Base-by-base conservation (phyloP, 2,797 vertebrate species). In the Triplophysa yarkandensis region DNA sequence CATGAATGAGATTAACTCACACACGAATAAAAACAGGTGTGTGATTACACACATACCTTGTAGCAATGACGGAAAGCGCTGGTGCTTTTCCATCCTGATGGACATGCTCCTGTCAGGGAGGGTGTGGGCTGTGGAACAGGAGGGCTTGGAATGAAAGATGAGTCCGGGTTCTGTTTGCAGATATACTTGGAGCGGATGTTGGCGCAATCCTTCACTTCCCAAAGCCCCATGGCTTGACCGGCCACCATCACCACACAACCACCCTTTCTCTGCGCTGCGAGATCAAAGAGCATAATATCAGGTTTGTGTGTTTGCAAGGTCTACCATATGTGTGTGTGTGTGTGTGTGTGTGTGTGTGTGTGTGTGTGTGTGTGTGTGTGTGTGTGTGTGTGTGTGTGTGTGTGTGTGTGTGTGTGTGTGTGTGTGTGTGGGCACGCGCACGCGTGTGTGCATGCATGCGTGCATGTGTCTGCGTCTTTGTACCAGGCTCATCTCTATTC, bases 401-500 rank as follows among this genome's bases (percentile, higher is more conserved):
- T n/a, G n/a, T n/a, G n/a, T n/a, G n/a, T n/a, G n/a, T n/a, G n/a
- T n/a, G n/a, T n/a, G n/a, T n/a, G n/a, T n/a, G n/a, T n/a, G n/a
- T n/a, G n/a, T n/a, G 34, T 9, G 9, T 36, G 36, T 39, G 36
- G n/a, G n/a, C n/a, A n/a, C n/a, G n/a, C n/a, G n/a, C n/a, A n/a
- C n/a, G n/a, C n/a, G n/a, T n/a, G n/a, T n/a, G n/a, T n/a, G n/a
- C n/a, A n/a, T n/a, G n/a, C n/a, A n/a, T n/a, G n/a, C n/a, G n/a
- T n/a, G n/a, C n/a, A n/a, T n/a, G n/a, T n/a, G n/a, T n/a, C n/a
- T n/a, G n/a, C n/a, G 50, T 78, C 9, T 65, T 9, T 43, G n/a
- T 74, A 98, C 97, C 94, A 4, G 97, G 97, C 81, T 99, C 93
- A 88, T 97, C 93, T 9, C 95, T 89, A 82, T 98, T 98, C 97